phyloP scores from a whole-genome alignment of 2,888 invertebrate species.

The Drymonia ruficornis region DNA sequence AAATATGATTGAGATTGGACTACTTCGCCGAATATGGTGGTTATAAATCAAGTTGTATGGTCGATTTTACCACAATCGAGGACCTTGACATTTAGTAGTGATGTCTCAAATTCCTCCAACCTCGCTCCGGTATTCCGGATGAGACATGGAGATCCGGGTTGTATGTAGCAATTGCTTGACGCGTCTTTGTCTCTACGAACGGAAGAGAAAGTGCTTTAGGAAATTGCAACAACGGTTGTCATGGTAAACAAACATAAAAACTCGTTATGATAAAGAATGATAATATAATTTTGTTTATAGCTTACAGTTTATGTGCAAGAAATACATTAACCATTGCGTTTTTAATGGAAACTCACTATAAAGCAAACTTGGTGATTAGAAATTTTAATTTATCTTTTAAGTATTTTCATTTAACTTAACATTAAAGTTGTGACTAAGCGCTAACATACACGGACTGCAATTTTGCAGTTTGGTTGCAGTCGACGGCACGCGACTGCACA shows the following conservation, averaged over 20 bases:
- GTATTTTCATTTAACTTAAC: too few relatives aligned
- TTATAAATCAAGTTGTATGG: constrained; percentile 26
- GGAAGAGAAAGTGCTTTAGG: constrained; percentile 7
- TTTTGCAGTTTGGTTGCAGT: too few relatives aligned
- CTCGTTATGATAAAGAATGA: too few relatives aligned
- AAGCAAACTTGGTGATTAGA: too few relatives aligned
- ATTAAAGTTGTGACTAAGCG: too few relatives aligned
- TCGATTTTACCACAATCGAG: constrained; percentile 9
- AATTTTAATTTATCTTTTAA: too few relatives aligned
- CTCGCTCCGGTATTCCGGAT: constrained; percentile 54
- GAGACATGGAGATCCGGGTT: constrained; percentile 47
- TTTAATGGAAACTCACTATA: too few relatives aligned
- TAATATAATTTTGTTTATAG: too few relatives aligned
- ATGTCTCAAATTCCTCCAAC: constrained; percentile 26
- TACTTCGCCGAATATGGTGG: constrained; percentile 18
- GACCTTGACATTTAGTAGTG: constrained; percentile 37
- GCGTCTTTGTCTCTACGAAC: constrained; percentile 19
- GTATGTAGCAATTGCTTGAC: constrained; percentile 20
- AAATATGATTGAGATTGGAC: constrained; percentile 22
- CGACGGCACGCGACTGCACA: too few relatives aligned
- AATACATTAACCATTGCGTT: too few relatives aligned
- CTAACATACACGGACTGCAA: too few relatives aligned
- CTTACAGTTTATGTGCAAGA: too few relatives aligned
- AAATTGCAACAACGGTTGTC: constrained; percentile 7
- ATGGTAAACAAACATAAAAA: background rate